Evolutionary conservation across 2,888 invertebrate species (phyloP), one percentile per base, ranked within the genome.

Genomic region (Eulithis prunata): DNA sequence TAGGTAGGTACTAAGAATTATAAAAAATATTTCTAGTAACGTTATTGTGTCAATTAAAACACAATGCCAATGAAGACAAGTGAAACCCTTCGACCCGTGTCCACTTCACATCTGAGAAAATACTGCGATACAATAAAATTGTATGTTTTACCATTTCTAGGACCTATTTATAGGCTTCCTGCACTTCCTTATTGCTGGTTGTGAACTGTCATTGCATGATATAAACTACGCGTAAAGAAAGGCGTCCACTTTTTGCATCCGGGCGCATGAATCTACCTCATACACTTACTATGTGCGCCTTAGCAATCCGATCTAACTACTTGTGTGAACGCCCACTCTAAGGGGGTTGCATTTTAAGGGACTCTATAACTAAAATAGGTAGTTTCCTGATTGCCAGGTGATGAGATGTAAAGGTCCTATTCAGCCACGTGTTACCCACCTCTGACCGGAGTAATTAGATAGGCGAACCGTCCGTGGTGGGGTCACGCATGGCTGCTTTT

Each of bases 381-480:
- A 53, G 49, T n/a, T 59, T 64, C 49, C 64, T 54, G 14, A 66
- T 71, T 68, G 70, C 55, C 45, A 64, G 57, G 71, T 57, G 51
- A 51, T 45, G 56, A 62, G 21, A n/a, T 45, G n/a, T 51, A 47
- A 21, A 62, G 56, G 74, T 75, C 13, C 54, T 54, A 38, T 38
- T 63, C 36, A 66, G 55, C 68, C 69, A 69, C 67, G 67, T 73
- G 70, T 70, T 71, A 70, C 67, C 77, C 76, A 84, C 86, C 88
- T 87, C 78, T 86, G 86, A 84, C 86, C 84, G 77, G 69, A 79
- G 87, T 87, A 89, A 91, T 91, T 90, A 91, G 86, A 89, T 86
- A 83, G 82, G 79, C 85, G 75, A 78, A 77, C 72, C 82, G 77
- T 73, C 72, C 82, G 77, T 73, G 76, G 75, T 73, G 75, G 73